phyloP scores from a whole-genome alignment of 2,797 vertebrate species.

The Malurus splendens region DNA sequence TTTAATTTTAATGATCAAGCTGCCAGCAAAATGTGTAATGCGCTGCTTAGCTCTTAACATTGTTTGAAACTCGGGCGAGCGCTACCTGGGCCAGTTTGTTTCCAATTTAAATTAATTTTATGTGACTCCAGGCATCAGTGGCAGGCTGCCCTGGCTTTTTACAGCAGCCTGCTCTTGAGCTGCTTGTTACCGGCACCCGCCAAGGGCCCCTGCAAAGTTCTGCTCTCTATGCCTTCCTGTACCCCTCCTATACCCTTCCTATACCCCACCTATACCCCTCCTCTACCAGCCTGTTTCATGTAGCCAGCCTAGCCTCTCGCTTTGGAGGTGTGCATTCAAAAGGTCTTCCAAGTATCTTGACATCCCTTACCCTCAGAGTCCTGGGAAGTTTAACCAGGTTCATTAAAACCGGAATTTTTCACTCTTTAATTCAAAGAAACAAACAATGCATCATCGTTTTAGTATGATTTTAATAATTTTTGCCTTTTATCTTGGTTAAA shows the following conservation, averaged over 20 bases:
- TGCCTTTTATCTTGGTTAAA: not conserved
- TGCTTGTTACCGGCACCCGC: not conserved
- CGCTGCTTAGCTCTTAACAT: rapidly evolving
- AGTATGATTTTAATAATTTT: not conserved
- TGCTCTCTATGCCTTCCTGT: not conserved
- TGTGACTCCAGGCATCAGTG: slow-evolving; percentile 50
- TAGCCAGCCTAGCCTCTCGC: not conserved
- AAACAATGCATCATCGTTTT: not conserved
- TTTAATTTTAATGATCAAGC: slow-evolving; percentile 41
- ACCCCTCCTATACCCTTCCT: not conserved
- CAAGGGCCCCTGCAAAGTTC: not conserved
- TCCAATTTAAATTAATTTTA: slow-evolving; percentile 61
- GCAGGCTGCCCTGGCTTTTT: slow-evolving; percentile 35
- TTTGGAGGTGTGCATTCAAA: not conserved
- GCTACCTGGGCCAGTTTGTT: slow-evolving; percentile 34
- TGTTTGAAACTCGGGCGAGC: not conserved
- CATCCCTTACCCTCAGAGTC: not conserved
- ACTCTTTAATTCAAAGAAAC: not conserved
- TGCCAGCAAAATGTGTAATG: not conserved
- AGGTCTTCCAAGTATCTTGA: not conserved
- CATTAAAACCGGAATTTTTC: rapidly evolving
- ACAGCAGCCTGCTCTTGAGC: not conserved
- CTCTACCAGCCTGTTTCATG: no score
- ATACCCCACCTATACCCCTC: not conserved
- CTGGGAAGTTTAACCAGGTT: not conserved